Conservation (phyloP, 2,888 invertebrate species). For the Caenorhabditis plicata region DNA sequence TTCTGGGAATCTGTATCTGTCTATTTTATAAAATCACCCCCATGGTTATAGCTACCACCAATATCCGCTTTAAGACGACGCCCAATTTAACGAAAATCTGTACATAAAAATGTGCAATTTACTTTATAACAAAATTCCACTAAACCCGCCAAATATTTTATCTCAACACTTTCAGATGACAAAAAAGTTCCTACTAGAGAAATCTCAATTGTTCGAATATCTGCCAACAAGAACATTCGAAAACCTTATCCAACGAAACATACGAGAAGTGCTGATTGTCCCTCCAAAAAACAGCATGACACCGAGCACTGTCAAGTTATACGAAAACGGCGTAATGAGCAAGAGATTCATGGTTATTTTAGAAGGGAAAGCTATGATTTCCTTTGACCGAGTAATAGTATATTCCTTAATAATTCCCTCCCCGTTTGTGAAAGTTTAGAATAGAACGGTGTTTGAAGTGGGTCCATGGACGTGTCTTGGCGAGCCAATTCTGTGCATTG, state of each 20-base stretch:
- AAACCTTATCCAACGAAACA: conserved; percentile 33
- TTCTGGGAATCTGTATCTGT: no score
- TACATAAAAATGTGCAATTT: background rate
- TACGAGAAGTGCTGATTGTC: conserved; percentile 22
- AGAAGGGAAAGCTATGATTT: conserved; percentile 75
- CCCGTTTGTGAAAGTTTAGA: conserved; percentile 13
- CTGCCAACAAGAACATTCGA: conserved; percentile 21
- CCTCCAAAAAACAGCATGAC: conserved; percentile 18
- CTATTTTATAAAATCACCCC: no score
- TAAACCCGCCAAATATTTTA: no score
- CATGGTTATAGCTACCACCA: no score
- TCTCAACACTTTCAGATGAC: conserved; percentile 24
- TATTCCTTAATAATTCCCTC: background rate
- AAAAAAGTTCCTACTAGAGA: conserved; percentile 20
- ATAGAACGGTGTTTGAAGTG: conserved; percentile 77
- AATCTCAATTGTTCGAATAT: conserved; percentile 21
- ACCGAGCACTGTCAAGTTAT: conserved; percentile 51
- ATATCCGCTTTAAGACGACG: no score
- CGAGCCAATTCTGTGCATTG: conserved; percentile 66
- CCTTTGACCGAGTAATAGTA: conserved; percentile 21
- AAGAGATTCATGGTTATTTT: conserved; percentile 91
- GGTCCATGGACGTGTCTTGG: conserved; percentile 96
- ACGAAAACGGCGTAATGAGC: conserved; percentile 69
- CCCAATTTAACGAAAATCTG: background rate
- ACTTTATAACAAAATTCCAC: no score